These are phyloP conservation scores for Luperina testacea DNA, from an alignment of 2,888 invertebrate species.

Conservation along the genomic window DNA sequence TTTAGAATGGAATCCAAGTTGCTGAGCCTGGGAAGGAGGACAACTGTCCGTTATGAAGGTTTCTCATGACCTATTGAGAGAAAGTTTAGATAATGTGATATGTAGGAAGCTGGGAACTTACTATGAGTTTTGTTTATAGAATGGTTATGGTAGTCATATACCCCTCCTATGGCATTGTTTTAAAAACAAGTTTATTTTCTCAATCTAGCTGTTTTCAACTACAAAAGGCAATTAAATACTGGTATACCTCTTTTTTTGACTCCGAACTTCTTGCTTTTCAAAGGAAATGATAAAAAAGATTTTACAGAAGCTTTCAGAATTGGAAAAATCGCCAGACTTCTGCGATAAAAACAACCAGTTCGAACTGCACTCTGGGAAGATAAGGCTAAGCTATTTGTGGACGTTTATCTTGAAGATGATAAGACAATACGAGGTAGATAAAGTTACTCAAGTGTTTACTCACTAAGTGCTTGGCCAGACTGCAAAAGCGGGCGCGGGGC, in stretches of 20 bases:
- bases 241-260: background rate
- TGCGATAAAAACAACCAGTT: background rate
- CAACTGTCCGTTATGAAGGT: slow-evolving; percentile 50
- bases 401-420: slow-evolving; percentile 44
- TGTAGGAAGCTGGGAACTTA: slow-evolving; percentile 30
- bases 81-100: slow-evolving; percentile 25
- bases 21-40: slow-evolving; percentile 78
- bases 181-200: background rate
- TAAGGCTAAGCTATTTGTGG: slow-evolving; percentile 47
- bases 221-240: background rate
- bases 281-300: background rate
- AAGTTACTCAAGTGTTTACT: slow-evolving; percentile 20
- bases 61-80: slow-evolving; percentile 38
- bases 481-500: no score
- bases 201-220: background rate
- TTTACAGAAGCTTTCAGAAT: background rate
- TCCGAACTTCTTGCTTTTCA: background rate
- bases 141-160: background rate
- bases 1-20: slow-evolving; percentile 78
- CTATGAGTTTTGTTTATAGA: slow-evolving; percentile 9
- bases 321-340: background rate
- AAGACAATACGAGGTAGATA: slow-evolving; percentile 29
- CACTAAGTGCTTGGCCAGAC: no score
- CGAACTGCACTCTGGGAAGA: slow-evolving; percentile 19
- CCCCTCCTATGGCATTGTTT: slow-evolving; percentile 3